Conservation (phyloP, 2,113 vertebrate genomes). For the Leptobrachium ailaonicum region DNA sequence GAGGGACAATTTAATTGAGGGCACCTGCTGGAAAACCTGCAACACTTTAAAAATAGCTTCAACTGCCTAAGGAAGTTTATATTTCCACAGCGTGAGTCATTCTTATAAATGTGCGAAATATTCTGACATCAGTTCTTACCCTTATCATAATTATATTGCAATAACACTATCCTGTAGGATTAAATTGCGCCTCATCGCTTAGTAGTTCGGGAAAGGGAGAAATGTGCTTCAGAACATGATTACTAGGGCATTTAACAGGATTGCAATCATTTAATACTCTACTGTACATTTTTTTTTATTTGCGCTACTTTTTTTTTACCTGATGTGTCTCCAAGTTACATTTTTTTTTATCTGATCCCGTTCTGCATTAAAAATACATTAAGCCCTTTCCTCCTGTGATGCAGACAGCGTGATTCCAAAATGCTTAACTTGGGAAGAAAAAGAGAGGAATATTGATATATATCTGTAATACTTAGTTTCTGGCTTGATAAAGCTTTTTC, state of each 20-base stretch:
- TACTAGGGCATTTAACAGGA: conserved; percentile 68
- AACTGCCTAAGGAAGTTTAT: neutral
- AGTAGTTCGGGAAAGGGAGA: conserved; percentile 58
- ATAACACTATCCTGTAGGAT: conserved; percentile 56
- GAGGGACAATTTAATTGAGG: no score
- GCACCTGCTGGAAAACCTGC: no score
- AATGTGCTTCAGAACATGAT: conserved; percentile 66
- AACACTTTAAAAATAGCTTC: no score
- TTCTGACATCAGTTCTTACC: neutral
- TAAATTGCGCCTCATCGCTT: conserved; percentile 58
- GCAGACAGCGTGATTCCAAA: conserved; percentile 50
- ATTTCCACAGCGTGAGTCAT: neutral
- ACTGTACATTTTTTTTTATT: conserved; percentile 81
- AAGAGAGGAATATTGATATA: conserved; percentile 65
- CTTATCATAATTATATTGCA: conserved; percentile 65
- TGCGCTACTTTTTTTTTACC: conserved; percentile 62
- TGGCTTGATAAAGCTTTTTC: conserved; percentile 62
- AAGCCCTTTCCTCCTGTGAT: conserved; percentile 65
- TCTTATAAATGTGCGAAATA: neutral
- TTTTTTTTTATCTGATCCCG: conserved; percentile 69
- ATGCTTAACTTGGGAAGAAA: conserved; percentile 60
- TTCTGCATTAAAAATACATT: conserved; percentile 74
- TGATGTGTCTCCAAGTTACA: conserved; percentile 71
- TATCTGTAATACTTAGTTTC: conserved; percentile 65
- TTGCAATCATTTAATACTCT: conserved; percentile 75